phyloP scores from a whole-genome alignment of 2,797 vertebrate species.

The Acanthornis magna region DNA sequence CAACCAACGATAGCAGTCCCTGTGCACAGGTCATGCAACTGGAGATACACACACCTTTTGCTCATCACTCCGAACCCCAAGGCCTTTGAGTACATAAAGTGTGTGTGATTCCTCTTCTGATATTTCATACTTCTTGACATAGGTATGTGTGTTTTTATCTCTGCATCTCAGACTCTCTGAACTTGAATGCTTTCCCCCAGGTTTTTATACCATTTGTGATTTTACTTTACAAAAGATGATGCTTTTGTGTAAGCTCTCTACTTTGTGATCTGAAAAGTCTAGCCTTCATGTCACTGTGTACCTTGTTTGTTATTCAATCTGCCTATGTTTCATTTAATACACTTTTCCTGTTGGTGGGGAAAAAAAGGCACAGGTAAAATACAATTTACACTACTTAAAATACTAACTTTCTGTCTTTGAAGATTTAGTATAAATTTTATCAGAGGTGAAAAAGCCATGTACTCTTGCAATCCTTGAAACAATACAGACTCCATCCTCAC shows the following conservation, averaged over 20 bases:
- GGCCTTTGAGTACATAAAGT: background rate
- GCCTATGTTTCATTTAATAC: background rate
- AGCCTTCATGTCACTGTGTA: background rate
- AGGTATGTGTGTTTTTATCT: background rate
- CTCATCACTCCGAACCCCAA: background rate
- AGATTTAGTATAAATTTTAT: slow-evolving; percentile 1
- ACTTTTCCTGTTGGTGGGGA: background rate
- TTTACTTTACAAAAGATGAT: background rate
- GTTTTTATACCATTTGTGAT: background rate
- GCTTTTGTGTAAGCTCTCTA: background rate
- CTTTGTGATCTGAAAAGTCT: background rate
- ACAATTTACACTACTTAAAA: background rate
- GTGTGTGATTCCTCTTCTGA: background rate
- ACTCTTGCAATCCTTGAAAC: slow-evolving; percentile 7
- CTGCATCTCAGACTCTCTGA: background rate
- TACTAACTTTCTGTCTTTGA: background rate
- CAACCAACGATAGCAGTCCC: background rate
- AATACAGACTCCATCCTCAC: background rate
- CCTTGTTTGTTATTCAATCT: background rate
- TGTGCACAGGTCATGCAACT: background rate
- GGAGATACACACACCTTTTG: background rate
- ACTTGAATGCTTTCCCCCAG: background rate
- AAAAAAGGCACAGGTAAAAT: background rate
- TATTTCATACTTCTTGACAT: background rate
- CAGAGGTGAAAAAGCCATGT: background rate